Base-by-base conservation (phyloP, 2,797 vertebrate genomes). In the Salarias fasciatus region DNA sequence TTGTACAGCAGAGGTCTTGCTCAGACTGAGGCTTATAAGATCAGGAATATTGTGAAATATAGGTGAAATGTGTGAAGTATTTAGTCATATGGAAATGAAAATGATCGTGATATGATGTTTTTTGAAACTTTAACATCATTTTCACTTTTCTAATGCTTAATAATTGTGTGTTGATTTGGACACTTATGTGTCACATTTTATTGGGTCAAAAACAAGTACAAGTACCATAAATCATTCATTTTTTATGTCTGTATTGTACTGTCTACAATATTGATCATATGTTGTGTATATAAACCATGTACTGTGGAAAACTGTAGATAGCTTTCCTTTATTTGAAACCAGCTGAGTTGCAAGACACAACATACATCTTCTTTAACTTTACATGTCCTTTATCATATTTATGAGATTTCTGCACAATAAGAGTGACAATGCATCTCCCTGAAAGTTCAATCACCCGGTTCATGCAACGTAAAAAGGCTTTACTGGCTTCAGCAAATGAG, bases 1-100 rank as follows among this genome's bases (percentile, higher is more conserved):
- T 87, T 92, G 81, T 91, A 52, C 55, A 13, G 61, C 37, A 12
- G 24, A 68, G 61, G 43, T 69, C 61, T 73, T 15, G 75, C 53
- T 69, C 35, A 55, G 12, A 55, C 46, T 14, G 7, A 31, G 73
- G 83, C 86, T 89, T 84, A 87, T 71, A 65, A 80, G 57, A 76
- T 86, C 80, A 76, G 68, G 53, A 56, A 69, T 53, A 18, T 64
- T 69, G 56, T 28, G 56, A 74, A 86, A 83, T 60, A 54, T 77
- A 63, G 42, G 58, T 74, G 40, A 43, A 62, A 70, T 57, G 35
- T 58, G 53, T 63, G 11, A 63, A 61, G 24, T 69, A 31, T 30
- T 37, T 12, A 55, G 68, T 71, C 44, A 63, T 60, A 60, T 62
- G 13, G 8, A 18, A 28, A 12, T 44, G 11, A 9, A 49, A 69